These are phyloP conservation scores for Tiliacea aurago DNA, from an alignment of 2,888 invertebrate species.

Conservation along the genomic window DNA sequence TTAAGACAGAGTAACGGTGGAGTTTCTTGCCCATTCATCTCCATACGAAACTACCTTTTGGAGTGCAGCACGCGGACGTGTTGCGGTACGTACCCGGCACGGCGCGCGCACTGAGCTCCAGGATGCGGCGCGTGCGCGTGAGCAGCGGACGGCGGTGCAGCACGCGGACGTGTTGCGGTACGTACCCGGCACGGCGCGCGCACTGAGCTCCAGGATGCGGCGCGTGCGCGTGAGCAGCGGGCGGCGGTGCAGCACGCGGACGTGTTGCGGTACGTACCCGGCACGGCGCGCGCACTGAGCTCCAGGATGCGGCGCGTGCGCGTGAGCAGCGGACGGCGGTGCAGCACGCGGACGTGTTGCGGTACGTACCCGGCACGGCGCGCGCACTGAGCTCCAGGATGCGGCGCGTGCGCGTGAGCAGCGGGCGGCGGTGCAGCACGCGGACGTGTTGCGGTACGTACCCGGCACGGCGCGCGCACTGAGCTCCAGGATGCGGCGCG, in stretches of 20 bases:
- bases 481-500: constrained; percentile 91
- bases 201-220: constrained; percentile 91
- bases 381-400: constrained; percentile 91
- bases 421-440: constrained; percentile 96
- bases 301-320: constrained; percentile 92
- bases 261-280: constrained; percentile 85
- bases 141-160: no score
- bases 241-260: constrained; percentile 96
- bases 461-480: constrained; percentile 89
- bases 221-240: constrained; percentile 93
- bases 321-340: constrained; percentile 94
- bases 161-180: neutral
- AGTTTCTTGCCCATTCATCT: no score
- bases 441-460: constrained; percentile 91
- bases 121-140: no score
- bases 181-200: constrained; percentile 87
- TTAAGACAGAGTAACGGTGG: no score
- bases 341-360: constrained; percentile 94
- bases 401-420: constrained; percentile 92
- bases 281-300: constrained; percentile 87
- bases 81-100: no score
- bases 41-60: no score
- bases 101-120: no score
- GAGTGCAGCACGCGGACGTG: no score
- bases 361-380: constrained; percentile 88